Percentiles rank a stretch among this genome's conserved stretches.
Evolutionary conservation across 2,797 vertebrate species (phyloP).

Genomic region (Bovichtus variegatus): DNA sequence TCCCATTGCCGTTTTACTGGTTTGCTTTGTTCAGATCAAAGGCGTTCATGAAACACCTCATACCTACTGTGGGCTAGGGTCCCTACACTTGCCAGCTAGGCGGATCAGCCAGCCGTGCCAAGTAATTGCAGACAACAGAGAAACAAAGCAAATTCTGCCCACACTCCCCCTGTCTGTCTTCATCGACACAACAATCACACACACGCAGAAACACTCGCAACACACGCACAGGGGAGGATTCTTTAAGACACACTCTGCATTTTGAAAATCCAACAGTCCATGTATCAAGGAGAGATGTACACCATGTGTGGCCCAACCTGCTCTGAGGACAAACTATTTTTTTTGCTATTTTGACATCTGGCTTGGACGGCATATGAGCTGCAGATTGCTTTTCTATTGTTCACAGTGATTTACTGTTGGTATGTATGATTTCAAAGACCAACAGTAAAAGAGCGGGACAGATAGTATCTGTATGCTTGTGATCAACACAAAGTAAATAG

Average conservation of each 20-base stretch:
- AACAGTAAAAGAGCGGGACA: neutral
- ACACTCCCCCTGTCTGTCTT: conserved; percentile 10
- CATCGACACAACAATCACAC: conserved; percentile 21
- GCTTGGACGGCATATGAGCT: conserved; percentile 5
- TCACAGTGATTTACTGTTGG: neutral
- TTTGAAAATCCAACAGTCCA: conserved; percentile 44
- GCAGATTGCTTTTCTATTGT: neutral
- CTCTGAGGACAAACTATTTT: conserved; percentile 29
- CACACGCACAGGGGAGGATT: conserved; percentile 1
- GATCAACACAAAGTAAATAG: conserved; percentile 11
- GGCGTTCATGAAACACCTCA: conserved; percentile 78
- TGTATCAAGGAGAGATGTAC: conserved; percentile 18
- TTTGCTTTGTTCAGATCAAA: conserved; percentile 87
- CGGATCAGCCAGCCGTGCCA: conserved; percentile 72
- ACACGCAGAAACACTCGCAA: conserved; percentile 3
- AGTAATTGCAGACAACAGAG: conserved; percentile 71
- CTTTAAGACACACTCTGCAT: conserved; percentile 33
- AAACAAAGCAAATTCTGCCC: conserved; percentile 69
- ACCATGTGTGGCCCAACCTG: neutral
- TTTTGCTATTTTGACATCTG: conserved; percentile 23
- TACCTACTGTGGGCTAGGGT: conserved; percentile 74
- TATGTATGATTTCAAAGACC: neutral
- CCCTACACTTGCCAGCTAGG: conserved; percentile 72
- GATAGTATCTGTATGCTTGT: conserved; percentile 6
- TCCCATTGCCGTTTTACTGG: conserved; percentile 83